A percentile compares a stretch with the other conserved stretches of the same genome.
Conservation (phyloP, 2,888 invertebrate genomes). For the Helobdella robusta region DNA sequence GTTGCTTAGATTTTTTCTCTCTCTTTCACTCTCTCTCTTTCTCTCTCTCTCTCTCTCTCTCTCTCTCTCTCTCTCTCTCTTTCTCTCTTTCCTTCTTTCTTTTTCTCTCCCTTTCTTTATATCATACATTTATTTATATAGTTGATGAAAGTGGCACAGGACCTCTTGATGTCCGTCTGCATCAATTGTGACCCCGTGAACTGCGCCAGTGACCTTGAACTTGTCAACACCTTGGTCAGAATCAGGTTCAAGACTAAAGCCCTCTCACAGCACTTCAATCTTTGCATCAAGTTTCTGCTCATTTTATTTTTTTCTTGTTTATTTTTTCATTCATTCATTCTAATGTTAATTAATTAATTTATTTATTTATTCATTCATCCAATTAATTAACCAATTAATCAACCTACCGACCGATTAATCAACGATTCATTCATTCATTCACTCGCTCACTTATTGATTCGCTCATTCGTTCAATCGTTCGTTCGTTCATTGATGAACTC, state of each 20-base stretch:
- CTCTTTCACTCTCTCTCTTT: conserved; percentile 4
- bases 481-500: background rate
- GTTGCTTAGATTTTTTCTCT: no score
- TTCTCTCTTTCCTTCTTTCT: conserved; percentile 9
- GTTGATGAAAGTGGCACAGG: conserved; percentile 79
- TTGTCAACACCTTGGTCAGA: conserved; percentile 74
- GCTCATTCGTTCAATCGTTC: background rate
- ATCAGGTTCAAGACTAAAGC: conserved; percentile 88
- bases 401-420: background rate
- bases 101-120: background rate
- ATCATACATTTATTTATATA: conserved; percentile 35
- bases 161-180: conserved; percentile 78
- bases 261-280: conserved; percentile 74
- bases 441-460: background rate
- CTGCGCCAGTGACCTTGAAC: conserved; percentile 62
- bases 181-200: conserved; percentile 69
- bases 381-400: no score
- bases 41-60: conserved; percentile 13
- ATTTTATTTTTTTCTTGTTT: background rate
- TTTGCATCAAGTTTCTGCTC: conserved; percentile 59
- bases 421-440: background rate
- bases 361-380: conserved; percentile 10
- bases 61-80: conserved; percentile 17
- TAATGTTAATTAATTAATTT: background rate
- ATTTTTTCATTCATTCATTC: background rate